Base-by-base conservation (phyloP, 2,113 vertebrate species). In the Buteo buteo region DNA sequence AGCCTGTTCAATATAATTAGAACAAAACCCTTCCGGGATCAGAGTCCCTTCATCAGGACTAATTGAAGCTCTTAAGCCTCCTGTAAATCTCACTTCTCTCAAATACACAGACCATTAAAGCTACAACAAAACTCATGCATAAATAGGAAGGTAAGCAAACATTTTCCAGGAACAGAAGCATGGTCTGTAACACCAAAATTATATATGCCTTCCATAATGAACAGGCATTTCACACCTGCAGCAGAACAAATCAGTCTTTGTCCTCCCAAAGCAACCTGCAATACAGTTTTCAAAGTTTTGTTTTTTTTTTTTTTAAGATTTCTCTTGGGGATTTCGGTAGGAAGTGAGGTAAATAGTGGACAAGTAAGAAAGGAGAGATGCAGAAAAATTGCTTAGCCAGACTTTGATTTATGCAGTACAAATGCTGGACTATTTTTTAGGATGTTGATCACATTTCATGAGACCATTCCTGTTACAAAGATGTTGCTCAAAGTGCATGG, bases 291-390 rank as follows among this genome's bases (percentile, higher is more conserved):
- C 38, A 86, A 38, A 72, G 11, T 6, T 44, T 12, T 69, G 40
- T 38, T 38, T 45, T 74, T 81, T 38, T 19, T 49, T 1, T 22
- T 52, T 52, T 52, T 1, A 45, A 69, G 18, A 78, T 40, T 67
- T 62, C 4, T 67, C 15, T 38, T 47, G 9, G 18, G 11, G 29
- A 28, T 0, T 1, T 20, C 11, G 11, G 5, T 49, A 2, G 14
- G 25, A 90, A 82, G 5, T 67, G 64, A 73, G n/a, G 34, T 34
- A 40, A 88, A 62, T 10, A 64, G 22, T 24, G 25, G 38, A 67
- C 16, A 11, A 25, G 3, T 15, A 57, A 72, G 52, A 76, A 84
- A 4, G 14, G 26, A 79, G 13, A 55, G 5, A 55, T 19, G 31
- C 18, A 76, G 34, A 69, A 72, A 82, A 85, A 49, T 24, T 80